Conservation (phyloP, 2,888 invertebrate genomes). For the Phengaris alcon region DNA sequence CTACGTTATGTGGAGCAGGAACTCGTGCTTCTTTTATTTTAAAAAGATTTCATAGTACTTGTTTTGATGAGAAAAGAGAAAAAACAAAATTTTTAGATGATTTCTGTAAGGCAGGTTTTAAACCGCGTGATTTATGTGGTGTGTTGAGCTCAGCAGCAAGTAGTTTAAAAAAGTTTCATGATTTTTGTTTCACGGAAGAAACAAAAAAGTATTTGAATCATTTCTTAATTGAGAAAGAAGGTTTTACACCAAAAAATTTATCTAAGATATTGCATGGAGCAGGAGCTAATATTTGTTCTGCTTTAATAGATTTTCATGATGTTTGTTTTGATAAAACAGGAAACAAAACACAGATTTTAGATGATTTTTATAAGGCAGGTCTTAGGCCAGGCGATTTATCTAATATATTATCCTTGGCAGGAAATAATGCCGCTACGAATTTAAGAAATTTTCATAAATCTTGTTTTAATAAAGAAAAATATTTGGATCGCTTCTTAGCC, state of each 20-base stretch:
- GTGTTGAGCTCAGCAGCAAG: background rate
- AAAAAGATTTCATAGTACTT: background rate
- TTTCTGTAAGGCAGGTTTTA: background rate
- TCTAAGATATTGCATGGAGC: conserved; percentile 39
- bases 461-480: conserved; percentile 47
- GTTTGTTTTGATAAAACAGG: conserved; percentile 47
- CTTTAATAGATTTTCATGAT: conserved; percentile 46
- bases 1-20: conserved; percentile 45
- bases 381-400: background rate
- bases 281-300: conserved; percentile 45
- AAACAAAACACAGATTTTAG: conserved; percentile 46
- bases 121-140: background rate
- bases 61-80: background rate
- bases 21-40: conserved; percentile 38
- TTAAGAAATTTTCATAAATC: conserved; percentile 43
- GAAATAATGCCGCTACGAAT: background rate
- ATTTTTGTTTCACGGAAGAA: background rate
- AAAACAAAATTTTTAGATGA: background rate
- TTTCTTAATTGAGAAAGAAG: background rate
- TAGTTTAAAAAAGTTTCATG: background rate
- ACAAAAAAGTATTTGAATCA: background rate
- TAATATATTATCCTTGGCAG: background rate
- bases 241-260: conserved; percentile 43
- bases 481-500: conserved; percentile 44
- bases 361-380: conserved; percentile 33